These are phyloP conservation scores for Lasioglossum albipes DNA, from an alignment of 1,140 invertebrate genomes.

Conservation along the genomic window DNA sequence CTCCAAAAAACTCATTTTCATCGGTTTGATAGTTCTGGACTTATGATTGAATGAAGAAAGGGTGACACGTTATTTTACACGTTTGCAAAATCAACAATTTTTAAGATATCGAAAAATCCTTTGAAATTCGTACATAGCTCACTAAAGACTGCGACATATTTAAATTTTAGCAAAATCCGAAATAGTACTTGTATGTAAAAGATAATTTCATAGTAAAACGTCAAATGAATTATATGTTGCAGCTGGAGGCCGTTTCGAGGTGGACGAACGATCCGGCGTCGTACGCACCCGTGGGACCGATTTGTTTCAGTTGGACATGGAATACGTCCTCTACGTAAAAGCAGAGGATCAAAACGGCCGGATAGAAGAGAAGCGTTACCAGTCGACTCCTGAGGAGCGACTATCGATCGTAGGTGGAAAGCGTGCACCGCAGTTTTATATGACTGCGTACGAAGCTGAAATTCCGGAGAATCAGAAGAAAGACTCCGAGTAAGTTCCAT, in stretches of 20 bases:
- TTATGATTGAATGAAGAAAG: too few species aligned
- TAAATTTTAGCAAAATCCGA: too few species aligned
- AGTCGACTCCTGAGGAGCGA: conserved; percentile 94
- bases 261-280: conserved; percentile 95
- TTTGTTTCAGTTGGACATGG: conserved; percentile 96
- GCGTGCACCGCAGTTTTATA: conserved; percentile 95
- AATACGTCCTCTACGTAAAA: conserved; percentile 97
- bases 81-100: too few species aligned
- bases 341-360: conserved; percentile 97
- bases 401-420: conserved; percentile 96
- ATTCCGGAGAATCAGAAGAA: conserved; percentile 98
- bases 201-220: too few species aligned
- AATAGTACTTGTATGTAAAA: too few species aligned
- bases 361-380: conserved; percentile 92
- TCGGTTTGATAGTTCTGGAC: too few species aligned
- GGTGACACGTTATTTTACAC: too few species aligned
- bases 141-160: too few species aligned
- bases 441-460: conserved; percentile 95
- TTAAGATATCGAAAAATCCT: too few species aligned
- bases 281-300: conserved; percentile 94
- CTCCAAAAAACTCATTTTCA: too few species aligned
- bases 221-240: conserved; percentile 38
- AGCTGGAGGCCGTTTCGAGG: conserved; percentile 90
- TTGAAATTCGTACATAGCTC: too few species aligned
- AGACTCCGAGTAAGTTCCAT: conserved; percentile 90